These are phyloP conservation scores for Arge pagana DNA, from an alignment of 2,888 invertebrate species.

Conservation along the genomic window DNA sequence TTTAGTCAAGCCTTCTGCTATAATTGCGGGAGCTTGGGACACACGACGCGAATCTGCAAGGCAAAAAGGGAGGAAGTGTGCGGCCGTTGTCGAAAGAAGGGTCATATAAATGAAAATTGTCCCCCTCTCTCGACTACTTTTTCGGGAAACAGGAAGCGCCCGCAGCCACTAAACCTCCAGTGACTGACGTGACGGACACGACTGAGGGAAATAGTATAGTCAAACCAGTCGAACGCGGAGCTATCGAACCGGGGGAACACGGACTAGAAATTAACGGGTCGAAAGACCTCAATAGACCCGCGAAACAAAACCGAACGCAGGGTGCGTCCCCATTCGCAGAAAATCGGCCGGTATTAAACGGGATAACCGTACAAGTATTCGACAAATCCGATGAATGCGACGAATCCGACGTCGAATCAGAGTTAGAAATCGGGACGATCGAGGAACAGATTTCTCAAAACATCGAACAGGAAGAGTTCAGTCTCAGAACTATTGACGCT, in stretches of 20 bases:
- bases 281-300: background rate
- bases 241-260: background rate
- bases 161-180: conserved; percentile 20
- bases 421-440: too few relatives aligned
- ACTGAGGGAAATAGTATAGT: background rate
- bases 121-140: conserved; percentile 1
- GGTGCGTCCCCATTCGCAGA: too few relatives aligned
- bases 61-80: conserved; percentile 16
- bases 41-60: conserved; percentile 19
- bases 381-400: too few relatives aligned
- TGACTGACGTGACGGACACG: conserved; percentile 7
- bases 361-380: too few relatives aligned
- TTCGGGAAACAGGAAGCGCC: conserved; percentile 27
- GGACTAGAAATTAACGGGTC: background rate
- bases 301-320: background rate
- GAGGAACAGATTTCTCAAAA: too few relatives aligned
- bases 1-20: conserved; percentile 15
- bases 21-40: conserved; percentile 25
- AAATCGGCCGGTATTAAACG: too few relatives aligned
- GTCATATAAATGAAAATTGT: conserved; percentile 24
- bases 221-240: background rate
- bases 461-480: too few relatives aligned
- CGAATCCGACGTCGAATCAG: too few relatives aligned
- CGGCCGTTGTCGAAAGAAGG: conserved; percentile 10
- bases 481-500: too few relatives aligned